Conservation (phyloP, 2,797 vertebrate species). For the Pteronotus mesoamericanus region DNA sequence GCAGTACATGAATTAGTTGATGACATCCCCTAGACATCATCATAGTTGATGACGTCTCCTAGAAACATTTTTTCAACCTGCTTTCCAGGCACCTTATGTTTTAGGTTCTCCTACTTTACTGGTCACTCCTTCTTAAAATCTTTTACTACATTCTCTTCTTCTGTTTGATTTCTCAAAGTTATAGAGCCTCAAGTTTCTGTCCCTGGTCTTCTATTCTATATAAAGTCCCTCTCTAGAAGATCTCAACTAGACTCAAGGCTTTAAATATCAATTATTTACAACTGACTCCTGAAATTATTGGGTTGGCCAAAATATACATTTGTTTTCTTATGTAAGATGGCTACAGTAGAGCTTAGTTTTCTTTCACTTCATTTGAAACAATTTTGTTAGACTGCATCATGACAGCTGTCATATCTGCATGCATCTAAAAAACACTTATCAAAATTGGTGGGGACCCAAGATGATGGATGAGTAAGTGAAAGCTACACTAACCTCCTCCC, state of each 20-base stretch:
- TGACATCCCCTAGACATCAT: no score
- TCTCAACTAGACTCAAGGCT: neutral
- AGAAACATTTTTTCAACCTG: neutral
- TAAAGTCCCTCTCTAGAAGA: neutral
- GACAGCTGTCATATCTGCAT: no score
- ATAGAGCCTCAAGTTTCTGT: neutral
- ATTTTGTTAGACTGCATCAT: no score
- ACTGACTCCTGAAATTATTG: neutral
- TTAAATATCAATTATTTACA: constrained; percentile 25
- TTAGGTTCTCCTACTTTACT: neutral
- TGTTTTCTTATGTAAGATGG: no score
- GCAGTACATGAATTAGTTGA: neutral
- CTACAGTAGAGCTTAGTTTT: no score
- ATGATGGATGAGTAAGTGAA: no score
- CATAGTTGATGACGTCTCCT: no score
- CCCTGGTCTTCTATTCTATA: neutral
- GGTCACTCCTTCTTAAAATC: neutral
- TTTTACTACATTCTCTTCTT: neutral
- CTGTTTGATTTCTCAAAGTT: neutral
- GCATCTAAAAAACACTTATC: no score
- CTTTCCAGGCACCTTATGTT: neutral
- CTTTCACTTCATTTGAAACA: no score
- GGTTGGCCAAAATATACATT: no score
- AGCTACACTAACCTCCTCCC: no score
- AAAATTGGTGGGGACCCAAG: no score